Conservation (phyloP, 1,140 invertebrate species). For the Drosophila erecta region DNA sequence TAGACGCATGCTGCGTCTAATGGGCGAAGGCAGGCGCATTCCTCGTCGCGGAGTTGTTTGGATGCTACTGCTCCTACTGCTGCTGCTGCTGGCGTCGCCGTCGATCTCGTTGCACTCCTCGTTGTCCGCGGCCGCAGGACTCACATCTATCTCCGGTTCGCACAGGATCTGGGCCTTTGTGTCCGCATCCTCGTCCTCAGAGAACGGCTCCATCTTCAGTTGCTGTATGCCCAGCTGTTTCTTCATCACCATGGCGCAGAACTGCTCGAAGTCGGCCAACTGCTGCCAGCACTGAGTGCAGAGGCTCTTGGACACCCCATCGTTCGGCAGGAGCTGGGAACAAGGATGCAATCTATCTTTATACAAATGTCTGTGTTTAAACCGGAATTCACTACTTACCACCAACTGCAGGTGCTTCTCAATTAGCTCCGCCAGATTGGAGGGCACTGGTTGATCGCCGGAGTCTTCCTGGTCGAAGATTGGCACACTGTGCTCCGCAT, state of each 20-base stretch:
- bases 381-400: slow-evolving; percentile 5
- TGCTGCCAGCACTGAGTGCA: slow-evolving; percentile 52
- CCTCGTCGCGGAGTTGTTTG: not conserved
- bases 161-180: slow-evolving; percentile 36
- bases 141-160: slow-evolving; percentile 51
- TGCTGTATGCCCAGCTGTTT: slow-evolving; percentile 39
- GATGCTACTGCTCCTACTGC: slow-evolving; percentile 1
- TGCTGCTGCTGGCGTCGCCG: slow-evolving; percentile 7
- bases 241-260: slow-evolving; percentile 47
- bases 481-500: slow-evolving; percentile 40
- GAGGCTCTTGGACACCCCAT: slow-evolving; percentile 31
- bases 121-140: slow-evolving; percentile 12
- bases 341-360: not conserved
- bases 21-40: slow-evolving; percentile 14
- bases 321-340: slow-evolving; percentile 30
- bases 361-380: not conserved
- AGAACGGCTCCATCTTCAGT: slow-evolving; percentile 40
- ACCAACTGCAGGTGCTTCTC: slow-evolving; percentile 47
- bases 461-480: slow-evolving; percentile 30
- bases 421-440: slow-evolving; percentile 37
- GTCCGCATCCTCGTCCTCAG: slow-evolving; percentile 29
- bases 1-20: slow-evolving; percentile 32
- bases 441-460: slow-evolving; percentile 13
- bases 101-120: slow-evolving; percentile 46
- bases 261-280: slow-evolving; percentile 42